These are phyloP conservation scores for Apeltes quadracus DNA, from an alignment of 2,113 vertebrate species.

Conservation along the genomic window DNA sequence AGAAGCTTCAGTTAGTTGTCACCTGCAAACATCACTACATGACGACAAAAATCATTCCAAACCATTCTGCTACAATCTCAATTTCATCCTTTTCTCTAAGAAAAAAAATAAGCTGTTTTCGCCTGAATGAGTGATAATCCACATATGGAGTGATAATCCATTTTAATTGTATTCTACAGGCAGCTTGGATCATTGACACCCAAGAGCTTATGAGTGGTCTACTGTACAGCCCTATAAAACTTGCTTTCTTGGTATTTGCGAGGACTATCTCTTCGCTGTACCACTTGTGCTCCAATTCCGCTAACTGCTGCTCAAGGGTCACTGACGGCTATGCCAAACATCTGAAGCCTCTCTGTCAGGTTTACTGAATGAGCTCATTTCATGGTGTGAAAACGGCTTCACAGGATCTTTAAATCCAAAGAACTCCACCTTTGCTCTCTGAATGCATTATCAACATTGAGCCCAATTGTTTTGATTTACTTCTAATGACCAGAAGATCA, in stretches of 20 bases:
- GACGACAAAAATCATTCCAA: neutral
- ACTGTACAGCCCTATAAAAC: neutral
- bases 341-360: conserved; percentile 74
- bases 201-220: neutral
- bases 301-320: conserved; percentile 43
- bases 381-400: conserved; percentile 54
- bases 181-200: neutral
- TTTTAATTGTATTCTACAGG: neutral
- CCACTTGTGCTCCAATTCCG: conserved; percentile 11
- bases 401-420: conserved; percentile 26
- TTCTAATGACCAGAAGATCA: too few relatives aligned
- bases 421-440: neutral
- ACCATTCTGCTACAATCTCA: neutral
- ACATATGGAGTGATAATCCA: neutral
- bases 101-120: neutral
- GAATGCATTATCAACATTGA: neutral
- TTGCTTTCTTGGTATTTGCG: conserved; percentile 2
- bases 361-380: conserved; percentile 72
- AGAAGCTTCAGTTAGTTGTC: neutral
- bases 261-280: neutral
- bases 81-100: neutral
- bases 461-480: too few relatives aligned
- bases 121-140: too few relatives aligned
- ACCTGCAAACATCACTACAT: neutral
- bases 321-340: conserved; percentile 71